These are phyloP conservation scores for Ivindomyrus marchei DNA, from an alignment of 2,113 vertebrate species.

Conservation along the genomic window DNA sequence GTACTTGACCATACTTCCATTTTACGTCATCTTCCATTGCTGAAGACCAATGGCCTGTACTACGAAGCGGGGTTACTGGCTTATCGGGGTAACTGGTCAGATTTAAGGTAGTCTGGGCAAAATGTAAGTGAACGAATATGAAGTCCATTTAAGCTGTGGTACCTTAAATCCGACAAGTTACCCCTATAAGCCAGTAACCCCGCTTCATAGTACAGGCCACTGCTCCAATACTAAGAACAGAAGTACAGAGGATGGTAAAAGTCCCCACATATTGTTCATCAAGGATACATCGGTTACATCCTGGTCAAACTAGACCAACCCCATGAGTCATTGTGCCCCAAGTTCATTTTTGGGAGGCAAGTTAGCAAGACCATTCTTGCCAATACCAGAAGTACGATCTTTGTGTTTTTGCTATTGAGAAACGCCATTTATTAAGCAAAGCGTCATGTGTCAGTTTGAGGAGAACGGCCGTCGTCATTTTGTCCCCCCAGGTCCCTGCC, in stretches of 20 bases:
- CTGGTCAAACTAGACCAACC: neutral
- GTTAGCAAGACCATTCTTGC: neutral
- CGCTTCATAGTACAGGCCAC: too few relatives aligned
- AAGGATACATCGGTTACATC: neutral
- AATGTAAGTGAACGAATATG: too few relatives aligned
- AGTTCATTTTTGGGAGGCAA: neutral
- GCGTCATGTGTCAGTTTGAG: neutral
- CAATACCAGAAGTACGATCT: neutral
- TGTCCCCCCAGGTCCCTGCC: constrained; percentile 72
- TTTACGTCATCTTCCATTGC: neutral
- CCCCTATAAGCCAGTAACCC: too few relatives aligned
- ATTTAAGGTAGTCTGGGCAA: too few relatives aligned
- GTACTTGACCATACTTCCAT: neutral
- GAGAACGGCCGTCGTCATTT: neutral
- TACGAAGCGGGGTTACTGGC: too few relatives aligned
- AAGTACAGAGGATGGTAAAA: neutral
- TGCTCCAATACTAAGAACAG: neutral
- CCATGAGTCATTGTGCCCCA: neutral
- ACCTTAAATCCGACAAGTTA: too few relatives aligned
- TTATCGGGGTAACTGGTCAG: too few relatives aligned
- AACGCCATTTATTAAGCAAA: neutral
- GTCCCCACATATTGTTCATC: neutral
- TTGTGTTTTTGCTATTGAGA: neutral
- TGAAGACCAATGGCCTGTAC: neutral
- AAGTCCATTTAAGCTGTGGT: too few relatives aligned